Conservation (phyloP, 2,113 vertebrate genomes). For the Chlorodrepanis virens region DNA sequence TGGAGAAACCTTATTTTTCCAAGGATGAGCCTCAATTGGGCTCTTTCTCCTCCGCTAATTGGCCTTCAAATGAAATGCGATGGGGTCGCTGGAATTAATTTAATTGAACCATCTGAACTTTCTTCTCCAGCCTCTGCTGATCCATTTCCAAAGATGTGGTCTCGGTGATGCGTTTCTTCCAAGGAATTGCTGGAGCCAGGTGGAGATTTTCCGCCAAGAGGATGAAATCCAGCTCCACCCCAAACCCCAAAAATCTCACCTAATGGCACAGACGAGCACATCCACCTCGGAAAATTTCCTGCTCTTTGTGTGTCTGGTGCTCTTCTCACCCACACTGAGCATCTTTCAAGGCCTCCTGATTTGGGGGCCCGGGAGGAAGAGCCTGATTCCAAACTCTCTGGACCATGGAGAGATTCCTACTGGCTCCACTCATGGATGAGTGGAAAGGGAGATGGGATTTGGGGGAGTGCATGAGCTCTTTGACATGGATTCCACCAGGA, state of each 20-base stretch:
- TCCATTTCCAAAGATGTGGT: not conserved
- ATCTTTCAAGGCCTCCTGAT: not conserved
- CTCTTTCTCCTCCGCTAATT: conserved; percentile 52
- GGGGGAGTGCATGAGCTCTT: not conserved
- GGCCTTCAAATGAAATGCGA: conserved; percentile 24
- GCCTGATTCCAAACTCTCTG: not conserved
- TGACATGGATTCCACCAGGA: not conserved
- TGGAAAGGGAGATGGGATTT: not conserved
- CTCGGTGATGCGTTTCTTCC: not conserved
- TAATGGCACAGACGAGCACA: not conserved
- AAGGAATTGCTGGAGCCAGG: not conserved
- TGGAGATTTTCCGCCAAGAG: not conserved
- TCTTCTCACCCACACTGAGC: not conserved
- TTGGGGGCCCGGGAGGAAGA: not conserved
- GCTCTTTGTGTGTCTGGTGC: not conserved
- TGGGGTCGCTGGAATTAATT: not conserved
- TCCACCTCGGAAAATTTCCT: not conserved
- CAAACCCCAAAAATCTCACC: not conserved
- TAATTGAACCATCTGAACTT: not conserved
- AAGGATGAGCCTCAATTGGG: not conserved
- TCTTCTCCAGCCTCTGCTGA: not conserved
- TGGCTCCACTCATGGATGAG: no score
- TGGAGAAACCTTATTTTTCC: not conserved
- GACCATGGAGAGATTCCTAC: not conserved
- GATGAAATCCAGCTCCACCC: not conserved